Conservation (phyloP, 2,113 vertebrate genomes). For the Plecotus auritus region DNA sequence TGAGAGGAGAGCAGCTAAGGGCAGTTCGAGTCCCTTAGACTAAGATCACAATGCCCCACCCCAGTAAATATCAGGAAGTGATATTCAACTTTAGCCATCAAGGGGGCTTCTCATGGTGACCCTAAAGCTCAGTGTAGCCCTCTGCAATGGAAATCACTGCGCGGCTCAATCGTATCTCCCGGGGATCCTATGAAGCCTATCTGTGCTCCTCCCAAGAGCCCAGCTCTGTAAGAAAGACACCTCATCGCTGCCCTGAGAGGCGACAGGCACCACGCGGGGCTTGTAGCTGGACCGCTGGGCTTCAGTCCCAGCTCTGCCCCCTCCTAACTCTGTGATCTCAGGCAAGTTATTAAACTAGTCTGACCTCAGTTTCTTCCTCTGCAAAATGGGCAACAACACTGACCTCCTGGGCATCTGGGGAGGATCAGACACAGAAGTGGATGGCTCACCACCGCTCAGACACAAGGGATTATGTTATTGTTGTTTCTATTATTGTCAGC, state of each 20-base stretch:
- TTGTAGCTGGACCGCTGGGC: fast-evolving
- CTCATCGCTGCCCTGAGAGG: fast-evolving
- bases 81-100: neutral
- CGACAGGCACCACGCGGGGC: fast-evolving
- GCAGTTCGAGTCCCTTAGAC: neutral
- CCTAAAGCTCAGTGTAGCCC: neutral
- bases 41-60: neutral
- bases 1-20: neutral
- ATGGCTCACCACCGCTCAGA: neutral
- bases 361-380: neutral
- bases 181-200: neutral
- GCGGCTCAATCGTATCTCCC: fast-evolving
- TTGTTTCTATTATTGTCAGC: neutral
- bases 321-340: neutral
- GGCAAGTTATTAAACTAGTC: neutral
- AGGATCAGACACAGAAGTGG: neutral
- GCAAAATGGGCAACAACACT: neutral
- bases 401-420: neutral
- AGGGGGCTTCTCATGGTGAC: neutral
- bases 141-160: neutral
- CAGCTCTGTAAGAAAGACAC: fast-evolving
- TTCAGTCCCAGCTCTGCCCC: neutral
- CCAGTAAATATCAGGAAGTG: neutral
- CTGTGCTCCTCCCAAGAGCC: neutral
- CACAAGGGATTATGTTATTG: fast-evolving